phyloP scores from a whole-genome alignment of 2,113 vertebrate genomes.

The Brachyistius frenatus region DNA sequence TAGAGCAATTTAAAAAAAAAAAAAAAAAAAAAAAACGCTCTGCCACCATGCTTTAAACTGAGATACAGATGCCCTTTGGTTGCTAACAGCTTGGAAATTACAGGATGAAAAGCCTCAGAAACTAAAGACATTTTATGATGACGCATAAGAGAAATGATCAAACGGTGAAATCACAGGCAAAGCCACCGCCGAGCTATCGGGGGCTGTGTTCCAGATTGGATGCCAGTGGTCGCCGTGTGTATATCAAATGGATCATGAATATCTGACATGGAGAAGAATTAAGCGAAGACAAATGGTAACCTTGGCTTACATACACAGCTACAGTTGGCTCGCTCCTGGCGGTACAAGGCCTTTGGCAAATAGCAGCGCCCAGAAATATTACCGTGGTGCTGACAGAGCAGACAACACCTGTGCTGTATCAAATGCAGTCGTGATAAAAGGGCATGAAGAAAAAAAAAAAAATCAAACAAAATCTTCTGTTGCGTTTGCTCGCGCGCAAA shows the following conservation, averaged over 20 bases:
- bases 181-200: constrained; percentile 9
- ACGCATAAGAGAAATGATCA: background rate
- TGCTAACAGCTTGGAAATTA: background rate
- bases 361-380: constrained; percentile 40
- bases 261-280: constrained; percentile 55
- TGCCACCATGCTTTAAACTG: background rate
- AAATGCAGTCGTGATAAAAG: constrained; percentile 20
- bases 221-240: constrained; percentile 26
- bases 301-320: constrained; percentile 49
- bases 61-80: background rate
- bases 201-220: constrained; percentile 30
- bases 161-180: background rate
- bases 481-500: background rate
- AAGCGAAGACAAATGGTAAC: constrained; percentile 54
- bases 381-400: constrained; percentile 43
- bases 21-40: background rate
- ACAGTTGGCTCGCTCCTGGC: constrained; percentile 35
- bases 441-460: background rate
- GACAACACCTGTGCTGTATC: constrained; percentile 43
- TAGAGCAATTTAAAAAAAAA: background rate
- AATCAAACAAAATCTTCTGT: constrained; percentile 5
- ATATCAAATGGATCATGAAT: constrained; percentile 41
- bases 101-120: constrained; percentile 7
- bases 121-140: background rate
- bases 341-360: constrained; percentile 18